These are phyloP conservation scores for Diaprepes abbreviatus DNA, from an alignment of 2,888 invertebrate genomes.

Conservation along the genomic window DNA sequence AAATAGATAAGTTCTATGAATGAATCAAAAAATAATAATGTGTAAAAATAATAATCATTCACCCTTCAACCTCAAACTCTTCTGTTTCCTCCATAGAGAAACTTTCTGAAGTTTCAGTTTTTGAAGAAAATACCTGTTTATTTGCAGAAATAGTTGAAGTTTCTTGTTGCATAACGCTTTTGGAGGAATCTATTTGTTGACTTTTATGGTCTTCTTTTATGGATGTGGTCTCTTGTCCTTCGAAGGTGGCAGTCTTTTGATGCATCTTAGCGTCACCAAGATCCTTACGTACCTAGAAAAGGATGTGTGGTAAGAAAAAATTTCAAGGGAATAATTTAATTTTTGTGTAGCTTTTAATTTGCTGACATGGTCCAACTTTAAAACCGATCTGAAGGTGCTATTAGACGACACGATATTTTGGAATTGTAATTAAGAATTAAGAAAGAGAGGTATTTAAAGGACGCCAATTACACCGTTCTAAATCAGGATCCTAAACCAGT, in stretches of 20 bases:
- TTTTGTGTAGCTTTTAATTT: no score
- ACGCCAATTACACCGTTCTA: no score
- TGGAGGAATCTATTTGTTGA: slow-evolving; percentile 61
- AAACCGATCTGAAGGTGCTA: no score
- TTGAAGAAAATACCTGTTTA: slow-evolving; percentile 63
- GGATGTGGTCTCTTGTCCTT: slow-evolving; percentile 63
- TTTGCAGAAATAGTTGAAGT: slow-evolving; percentile 61
- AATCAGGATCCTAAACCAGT: no score
- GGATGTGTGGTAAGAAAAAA: no score
- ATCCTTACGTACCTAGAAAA: slow-evolving; percentile 64
- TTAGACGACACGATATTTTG: no score
- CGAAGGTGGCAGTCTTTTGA: slow-evolving; percentile 64
- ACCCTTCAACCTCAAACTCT: slow-evolving; percentile 64
- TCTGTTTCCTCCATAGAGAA: slow-evolving; percentile 66
- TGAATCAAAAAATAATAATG: neutral
- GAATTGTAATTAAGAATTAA: no score
- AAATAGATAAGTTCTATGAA: neutral
- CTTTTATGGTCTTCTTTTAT: slow-evolving; percentile 63
- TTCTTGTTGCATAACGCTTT: slow-evolving; percentile 60
- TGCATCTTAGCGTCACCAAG: slow-evolving; percentile 63
- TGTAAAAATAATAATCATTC: slow-evolving; percentile 30
- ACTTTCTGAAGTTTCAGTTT: slow-evolving; percentile 64
- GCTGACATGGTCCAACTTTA: no score
- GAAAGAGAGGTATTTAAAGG: no score
- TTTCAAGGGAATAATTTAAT: no score